phyloP scores from a whole-genome alignment of 2,113 vertebrate species.

The Peucedramus taeniatus region DNA sequence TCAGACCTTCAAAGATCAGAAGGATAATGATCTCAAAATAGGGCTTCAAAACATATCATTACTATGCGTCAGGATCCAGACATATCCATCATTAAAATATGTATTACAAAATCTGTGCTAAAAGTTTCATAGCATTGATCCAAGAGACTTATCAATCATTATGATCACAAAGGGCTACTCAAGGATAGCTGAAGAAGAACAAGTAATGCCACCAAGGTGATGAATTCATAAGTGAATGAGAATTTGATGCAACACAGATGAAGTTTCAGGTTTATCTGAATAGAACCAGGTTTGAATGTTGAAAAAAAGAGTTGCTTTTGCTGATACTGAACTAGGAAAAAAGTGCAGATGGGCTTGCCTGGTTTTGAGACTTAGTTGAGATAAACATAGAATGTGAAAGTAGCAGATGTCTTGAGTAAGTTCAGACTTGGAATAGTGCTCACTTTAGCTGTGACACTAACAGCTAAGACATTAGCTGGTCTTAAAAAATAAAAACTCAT shows the following conservation, averaged over 20 bases:
- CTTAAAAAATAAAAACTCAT: background rate
- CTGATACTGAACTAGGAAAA: background rate
- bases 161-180: constrained; percentile 39
- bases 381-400: background rate
- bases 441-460: background rate
- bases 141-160: constrained; percentile 47
- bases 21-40: constrained; percentile 51
- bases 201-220: constrained; percentile 2
- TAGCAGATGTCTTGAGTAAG: background rate
- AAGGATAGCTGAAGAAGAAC: constrained; percentile 18
- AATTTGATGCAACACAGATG: background rate
- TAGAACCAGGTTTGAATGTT: background rate
- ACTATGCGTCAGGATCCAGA: background rate
- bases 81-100: constrained; percentile 26
- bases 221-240: background rate
- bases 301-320: background rate
- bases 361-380: background rate
- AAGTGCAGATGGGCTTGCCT: background rate
- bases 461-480: background rate
- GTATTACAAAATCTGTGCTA: constrained; percentile 14
- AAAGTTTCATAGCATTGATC: constrained; percentile 33
- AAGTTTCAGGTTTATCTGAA: background rate
- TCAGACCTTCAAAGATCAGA: constrained; percentile 46
- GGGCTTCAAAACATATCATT: constrained; percentile 37
- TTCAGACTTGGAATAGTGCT: background rate